phyloP scores from a whole-genome alignment of 2,888 invertebrate species.

The Maniola hyperantus region DNA sequence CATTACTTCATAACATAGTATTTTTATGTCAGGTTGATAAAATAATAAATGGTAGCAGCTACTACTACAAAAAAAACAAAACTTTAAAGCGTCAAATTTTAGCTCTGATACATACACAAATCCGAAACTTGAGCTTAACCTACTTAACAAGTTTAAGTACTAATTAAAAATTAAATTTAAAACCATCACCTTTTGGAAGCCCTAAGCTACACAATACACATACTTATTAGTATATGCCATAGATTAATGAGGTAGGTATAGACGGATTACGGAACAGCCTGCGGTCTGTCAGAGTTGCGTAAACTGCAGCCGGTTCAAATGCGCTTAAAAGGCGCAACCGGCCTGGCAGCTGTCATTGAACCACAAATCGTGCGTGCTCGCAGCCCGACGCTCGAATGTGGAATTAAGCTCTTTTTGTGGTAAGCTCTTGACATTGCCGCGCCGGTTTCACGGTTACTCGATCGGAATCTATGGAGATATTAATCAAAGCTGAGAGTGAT shows the following conservation, averaged over 20 bases:
- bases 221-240: background rate
- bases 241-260: slow-evolving; percentile 13
- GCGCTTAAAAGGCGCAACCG: slow-evolving; percentile 60
- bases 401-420: slow-evolving; percentile 66
- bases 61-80: no score
- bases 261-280: slow-evolving; percentile 22
- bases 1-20: no score
- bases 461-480: slow-evolving; percentile 47
- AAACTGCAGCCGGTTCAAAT: slow-evolving; percentile 67
- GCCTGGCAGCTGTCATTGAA: slow-evolving; percentile 65
- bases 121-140: no score
- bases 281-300: slow-evolving; percentile 58
- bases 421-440: slow-evolving; percentile 75
- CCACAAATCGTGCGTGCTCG: slow-evolving; percentile 57
- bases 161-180: background rate
- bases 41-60: no score
- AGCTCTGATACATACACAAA: no score
- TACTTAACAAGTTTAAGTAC: no score
- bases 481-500: slow-evolving; percentile 53
- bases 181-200: background rate
- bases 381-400: slow-evolving; percentile 66
- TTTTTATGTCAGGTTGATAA: no score
- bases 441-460: slow-evolving; percentile 56
- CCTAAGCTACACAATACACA: background rate
- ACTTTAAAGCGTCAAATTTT: no score